Evolutionary conservation across 2,113 vertebrate species (phyloP).

Genomic region (Dunckerocampus dactyliophorus): DNA sequence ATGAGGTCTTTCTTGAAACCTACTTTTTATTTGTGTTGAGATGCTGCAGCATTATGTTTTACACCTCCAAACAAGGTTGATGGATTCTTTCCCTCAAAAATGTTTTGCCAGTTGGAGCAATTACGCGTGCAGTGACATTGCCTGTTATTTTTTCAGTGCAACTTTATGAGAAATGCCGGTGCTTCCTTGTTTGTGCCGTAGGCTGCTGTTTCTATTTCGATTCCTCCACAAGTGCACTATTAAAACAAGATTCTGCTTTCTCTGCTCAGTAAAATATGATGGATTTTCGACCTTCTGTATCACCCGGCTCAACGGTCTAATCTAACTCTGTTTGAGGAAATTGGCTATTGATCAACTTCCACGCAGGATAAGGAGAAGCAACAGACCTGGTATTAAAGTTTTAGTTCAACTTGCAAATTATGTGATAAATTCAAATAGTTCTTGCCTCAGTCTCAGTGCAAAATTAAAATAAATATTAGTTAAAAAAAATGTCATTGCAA

Average conservation of each 20-base stretch:
- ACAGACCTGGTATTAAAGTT: conserved; percentile 12
- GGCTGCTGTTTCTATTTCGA: conserved; percentile 32
- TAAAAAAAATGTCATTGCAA: too few relatives aligned
- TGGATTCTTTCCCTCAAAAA: conserved; percentile 51
- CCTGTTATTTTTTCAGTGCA: conserved; percentile 57
- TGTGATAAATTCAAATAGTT: conserved; percentile 39
- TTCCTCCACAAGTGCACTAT: conserved; percentile 14
- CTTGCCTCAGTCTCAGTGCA: conserved; percentile 1
- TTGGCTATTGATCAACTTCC: conserved; percentile 41
- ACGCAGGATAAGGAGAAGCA: conserved; percentile 20
- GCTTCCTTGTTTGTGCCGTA: conserved; percentile 42
- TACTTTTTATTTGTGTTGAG: conserved; percentile 28
- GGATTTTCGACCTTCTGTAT: conserved; percentile 25
- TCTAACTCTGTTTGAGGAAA: conserved; percentile 33
- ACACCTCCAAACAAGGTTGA: conserved; percentile 47
- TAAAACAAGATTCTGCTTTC: conserved; percentile 32
- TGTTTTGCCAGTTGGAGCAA: conserved; percentile 47
- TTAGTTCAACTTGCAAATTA: conserved; percentile 34
- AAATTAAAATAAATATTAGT: conserved; percentile 4
- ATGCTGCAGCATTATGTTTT: conserved; percentile 35
- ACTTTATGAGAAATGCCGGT: conserved; percentile 51
- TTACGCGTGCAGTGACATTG: conserved; percentile 51
- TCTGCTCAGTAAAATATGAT: conserved; percentile 29
- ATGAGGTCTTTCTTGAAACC: conserved; percentile 34
- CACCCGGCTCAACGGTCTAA: conserved; percentile 35